Base-by-base conservation (phyloP, 2,113 vertebrate species). In the Macrotis lagotis region DNA sequence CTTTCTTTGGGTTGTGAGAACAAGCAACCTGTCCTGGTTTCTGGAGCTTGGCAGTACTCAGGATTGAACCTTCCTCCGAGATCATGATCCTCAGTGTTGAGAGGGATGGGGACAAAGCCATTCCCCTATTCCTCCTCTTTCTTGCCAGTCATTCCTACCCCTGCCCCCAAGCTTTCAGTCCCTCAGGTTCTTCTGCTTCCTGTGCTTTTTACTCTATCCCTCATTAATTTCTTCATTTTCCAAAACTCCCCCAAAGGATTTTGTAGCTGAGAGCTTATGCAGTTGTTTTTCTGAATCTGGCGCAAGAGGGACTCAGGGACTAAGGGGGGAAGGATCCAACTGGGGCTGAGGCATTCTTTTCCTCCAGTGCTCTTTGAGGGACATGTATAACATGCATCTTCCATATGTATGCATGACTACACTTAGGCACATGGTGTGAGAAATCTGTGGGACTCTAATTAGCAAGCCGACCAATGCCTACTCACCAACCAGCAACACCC, bases 201-300 rank as follows among this genome's bases (percentile, higher is more conserved):
- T 83, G 66, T n/a, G 66, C n/a, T 83, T 83, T 83, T 83, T n/a
- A 83, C 19, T 83, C 6, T 44, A 83, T 24, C 66, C 66, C 66
- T 83, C n/a, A 83, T 83, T 83, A 83, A 83, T 83, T 83, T 83
- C n/a, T 83, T 83, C 66, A 83, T 83, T 83, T 83, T 83, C 66
- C n/a, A 83, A 83, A 83, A 83, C 66, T 83, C n/a, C n/a, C 66
- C 66, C 66, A 83, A 83, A 83, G 66, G 66, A 83, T 44, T 83
- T 44, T 44, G 37, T 44, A 24, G 37, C n/a, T 83, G 66, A n/a
- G n/a, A 83, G 37, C n/a, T 44, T 83, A n/a, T 83, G n/a, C 6
- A 2, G 66, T 83, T 44, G 66, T 83, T 83, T 44, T 83, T 19
- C 66, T 83, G 37, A n/a, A 16, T 19, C n/a, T 83, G 19, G n/a